Evolutionary conservation across 2,113 vertebrate species (phyloP), one percentile per base, ranked within the genome.

Genomic region (Menidia beryllina): DNA sequence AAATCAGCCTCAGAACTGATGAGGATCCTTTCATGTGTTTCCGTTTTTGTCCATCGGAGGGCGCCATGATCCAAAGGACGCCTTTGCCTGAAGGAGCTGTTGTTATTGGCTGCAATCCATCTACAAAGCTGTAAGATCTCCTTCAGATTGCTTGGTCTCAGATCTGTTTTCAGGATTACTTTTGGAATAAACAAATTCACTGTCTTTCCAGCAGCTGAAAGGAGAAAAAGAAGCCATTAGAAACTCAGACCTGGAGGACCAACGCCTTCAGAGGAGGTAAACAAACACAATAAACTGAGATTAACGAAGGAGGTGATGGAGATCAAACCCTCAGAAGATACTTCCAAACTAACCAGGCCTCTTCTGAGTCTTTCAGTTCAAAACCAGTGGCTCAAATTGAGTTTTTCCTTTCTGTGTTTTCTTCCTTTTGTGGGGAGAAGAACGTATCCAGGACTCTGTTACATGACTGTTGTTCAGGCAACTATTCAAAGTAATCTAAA

Each of bases 11-110:
- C n/a, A n/a, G n/a, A n/a, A n/a, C 8, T 30, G 30, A 30, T 30
- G 30, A 30, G 4, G 1, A 19, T 5, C 41, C 11, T 19, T 3
- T 6, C 19, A 21, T 38, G 50, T 65, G 53, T 17, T 66, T 60
- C 11, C 10, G 24, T 0, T 3, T 70, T 71, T 59, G 39, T 68
- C 67, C 83, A 72, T 47, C 9, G 0, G 83, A 14, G 45, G 72
- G 79, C 48, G 63, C 50, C 13, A 15, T n/a, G 4, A 3, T 8
- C 13, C 14, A 48, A 63, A 19, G 20, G 27, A 43, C 20, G 8
- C 4, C 8, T 21, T 24, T 11, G 47, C 3, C 39, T 39, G 30
- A 25, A 25, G 14, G 26, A 26, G 38, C 38, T 50, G 10, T 7
- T n/a, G 1, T 45, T n/a, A n/a, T 15, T 45, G 17, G 3, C 43